Percentiles rank a stretch among this genome's conserved stretches.
These are phyloP conservation scores for Phodopus roborovskii DNA, from an alignment of 2,113 vertebrate genomes.

Conservation along the genomic window DNA sequence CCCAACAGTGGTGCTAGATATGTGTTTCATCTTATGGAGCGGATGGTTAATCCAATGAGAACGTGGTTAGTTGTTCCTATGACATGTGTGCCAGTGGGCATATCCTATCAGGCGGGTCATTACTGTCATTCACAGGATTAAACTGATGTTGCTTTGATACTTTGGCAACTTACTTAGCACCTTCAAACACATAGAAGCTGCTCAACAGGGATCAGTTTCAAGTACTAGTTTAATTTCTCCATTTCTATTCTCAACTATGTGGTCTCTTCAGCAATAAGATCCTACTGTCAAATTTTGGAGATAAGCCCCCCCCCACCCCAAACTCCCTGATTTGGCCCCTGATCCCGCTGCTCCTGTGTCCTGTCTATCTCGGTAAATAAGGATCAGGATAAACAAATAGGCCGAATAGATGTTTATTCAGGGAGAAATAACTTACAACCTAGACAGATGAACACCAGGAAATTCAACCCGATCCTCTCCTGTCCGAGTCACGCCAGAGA, in stretches of 20 bases:
- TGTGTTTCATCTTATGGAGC: not conserved
- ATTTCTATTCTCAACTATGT: not conserved
- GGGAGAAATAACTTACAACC: too few relatives aligned
- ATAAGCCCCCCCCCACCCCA: too few relatives aligned
- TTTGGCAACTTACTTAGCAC: too few relatives aligned
- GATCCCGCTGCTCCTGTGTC: too few relatives aligned
- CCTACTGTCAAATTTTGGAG: not conserved
- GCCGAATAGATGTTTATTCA: too few relatives aligned
- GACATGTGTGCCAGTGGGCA: not conserved
- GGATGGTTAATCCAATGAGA: not conserved
- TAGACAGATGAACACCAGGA: too few relatives aligned
- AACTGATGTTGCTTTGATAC: not conserved
- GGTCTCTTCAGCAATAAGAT: not conserved
- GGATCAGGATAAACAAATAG: too few relatives aligned
- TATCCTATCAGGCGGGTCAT: not conserved
- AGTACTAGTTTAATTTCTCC: not conserved
- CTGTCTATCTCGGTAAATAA: too few relatives aligned
- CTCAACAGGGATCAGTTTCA: not conserved
- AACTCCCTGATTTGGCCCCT: too few relatives aligned
- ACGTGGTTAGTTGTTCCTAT: not conserved
- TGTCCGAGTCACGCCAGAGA: too few relatives aligned
- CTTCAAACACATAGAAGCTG: not conserved
- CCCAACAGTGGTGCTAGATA: too few relatives aligned
- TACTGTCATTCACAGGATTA: not conserved
- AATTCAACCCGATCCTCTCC: too few relatives aligned